These are phyloP conservation scores for Perca fluviatilis DNA, from an alignment of 2,113 vertebrate species.

Conservation along the genomic window DNA sequence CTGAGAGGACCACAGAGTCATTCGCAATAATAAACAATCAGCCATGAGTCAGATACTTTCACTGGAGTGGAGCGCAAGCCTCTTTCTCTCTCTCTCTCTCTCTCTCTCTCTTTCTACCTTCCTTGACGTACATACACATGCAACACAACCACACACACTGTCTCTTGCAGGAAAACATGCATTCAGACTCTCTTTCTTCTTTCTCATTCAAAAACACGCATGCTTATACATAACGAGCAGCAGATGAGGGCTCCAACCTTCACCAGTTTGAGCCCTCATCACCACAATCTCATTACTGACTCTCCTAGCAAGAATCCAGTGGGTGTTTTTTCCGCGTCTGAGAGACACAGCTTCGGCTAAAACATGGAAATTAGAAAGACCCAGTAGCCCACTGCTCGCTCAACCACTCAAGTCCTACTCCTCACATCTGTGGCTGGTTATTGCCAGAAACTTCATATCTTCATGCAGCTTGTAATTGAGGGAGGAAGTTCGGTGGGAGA, in stretches of 20 bases:
- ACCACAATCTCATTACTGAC: conserved; percentile 70
- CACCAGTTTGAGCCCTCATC: conserved; percentile 52
- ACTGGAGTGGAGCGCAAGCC: conserved; percentile 38
- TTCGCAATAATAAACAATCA: conserved; percentile 72
- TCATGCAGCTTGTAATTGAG: conserved; percentile 56
- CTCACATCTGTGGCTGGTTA: conserved; percentile 76
- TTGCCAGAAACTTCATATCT: conserved; percentile 64
- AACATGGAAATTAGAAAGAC: conserved; percentile 61
- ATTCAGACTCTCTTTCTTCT: neutral
- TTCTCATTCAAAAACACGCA: conserved; percentile 17
- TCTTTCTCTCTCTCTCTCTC: neutral
- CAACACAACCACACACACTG: conserved; percentile 11
- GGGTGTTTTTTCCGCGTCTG: conserved; percentile 62
- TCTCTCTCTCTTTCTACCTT: neutral
- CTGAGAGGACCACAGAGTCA: conserved; percentile 65
- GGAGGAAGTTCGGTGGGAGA: conserved; percentile 58
- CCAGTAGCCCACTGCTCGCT: conserved; percentile 50
- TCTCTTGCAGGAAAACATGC: conserved; percentile 7
- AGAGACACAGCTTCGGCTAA: conserved; percentile 42
- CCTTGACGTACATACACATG: neutral
- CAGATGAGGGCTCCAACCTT: conserved; percentile 69
- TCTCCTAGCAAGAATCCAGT: conserved; percentile 70
- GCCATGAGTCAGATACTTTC: conserved; percentile 79
- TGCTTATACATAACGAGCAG: conserved; percentile 53
- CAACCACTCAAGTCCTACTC: conserved; percentile 43